These are phyloP conservation scores for Drosophila santomea DNA, from an alignment of 1,140 invertebrate species.

Conservation along the genomic window DNA sequence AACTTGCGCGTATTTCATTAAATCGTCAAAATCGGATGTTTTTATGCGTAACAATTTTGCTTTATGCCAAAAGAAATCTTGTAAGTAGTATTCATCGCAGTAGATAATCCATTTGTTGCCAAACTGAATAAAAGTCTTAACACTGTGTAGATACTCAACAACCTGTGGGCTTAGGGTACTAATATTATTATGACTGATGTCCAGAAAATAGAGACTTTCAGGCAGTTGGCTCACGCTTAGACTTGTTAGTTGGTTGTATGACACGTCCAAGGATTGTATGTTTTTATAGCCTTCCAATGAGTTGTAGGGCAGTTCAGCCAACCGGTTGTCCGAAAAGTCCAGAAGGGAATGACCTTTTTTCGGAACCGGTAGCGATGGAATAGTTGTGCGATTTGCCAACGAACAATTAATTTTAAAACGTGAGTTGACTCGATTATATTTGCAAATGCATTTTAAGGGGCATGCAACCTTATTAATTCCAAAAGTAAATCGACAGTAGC, in stretches of 20 bases:
- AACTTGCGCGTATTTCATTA: not conserved
- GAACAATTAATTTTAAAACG: not conserved
- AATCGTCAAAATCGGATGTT: not conserved
- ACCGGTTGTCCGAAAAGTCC: not conserved
- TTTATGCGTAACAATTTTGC: not conserved
- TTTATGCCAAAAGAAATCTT: not conserved
- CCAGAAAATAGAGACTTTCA: not conserved
- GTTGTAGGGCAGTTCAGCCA: not conserved
- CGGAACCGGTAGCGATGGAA: slow-evolving; percentile 9
- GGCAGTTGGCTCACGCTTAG: slow-evolving; percentile 1
- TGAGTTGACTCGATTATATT: not conserved
- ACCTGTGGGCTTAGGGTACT: not conserved
- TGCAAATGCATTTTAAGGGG: not conserved
- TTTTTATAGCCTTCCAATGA: slow-evolving; percentile 7
- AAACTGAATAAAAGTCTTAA: not conserved
- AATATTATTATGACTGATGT: slow-evolving; percentile 9
- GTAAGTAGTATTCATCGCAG: not conserved
- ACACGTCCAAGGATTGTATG: not conserved
- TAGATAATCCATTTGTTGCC: slow-evolving; percentile 19
- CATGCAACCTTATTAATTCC: slow-evolving; percentile 3
- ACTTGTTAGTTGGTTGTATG: slow-evolving; percentile 6
- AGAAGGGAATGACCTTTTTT: not conserved
- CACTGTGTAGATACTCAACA: not conserved
- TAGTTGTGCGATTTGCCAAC: not conserved
- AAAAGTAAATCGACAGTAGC: not conserved